These are phyloP conservation scores for Drosophila quinaria DNA, from an alignment of 2,888 invertebrate species.

Conservation along the genomic window DNA sequence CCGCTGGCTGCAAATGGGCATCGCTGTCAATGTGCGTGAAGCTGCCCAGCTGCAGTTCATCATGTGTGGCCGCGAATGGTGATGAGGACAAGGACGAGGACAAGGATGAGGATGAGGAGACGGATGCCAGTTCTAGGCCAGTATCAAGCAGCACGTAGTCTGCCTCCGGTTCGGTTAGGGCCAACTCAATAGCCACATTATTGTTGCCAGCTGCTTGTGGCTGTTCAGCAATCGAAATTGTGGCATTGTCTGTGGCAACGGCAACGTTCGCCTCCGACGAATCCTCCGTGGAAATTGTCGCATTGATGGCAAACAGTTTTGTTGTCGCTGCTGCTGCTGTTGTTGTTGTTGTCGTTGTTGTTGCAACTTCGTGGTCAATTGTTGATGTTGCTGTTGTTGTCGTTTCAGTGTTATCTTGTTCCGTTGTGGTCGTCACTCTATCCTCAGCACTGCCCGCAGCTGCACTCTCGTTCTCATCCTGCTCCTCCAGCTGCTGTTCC, in stretches of 20 bases:
- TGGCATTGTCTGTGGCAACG: conserved; percentile 57
- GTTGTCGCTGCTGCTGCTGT: conserved; percentile 42
- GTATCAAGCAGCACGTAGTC: conserved; percentile 77
- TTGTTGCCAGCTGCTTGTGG: conserved; percentile 58
- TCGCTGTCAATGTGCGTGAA: conserved; percentile 81
- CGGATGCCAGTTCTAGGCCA: conserved; percentile 26
- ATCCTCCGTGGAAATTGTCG: conserved; percentile 52
- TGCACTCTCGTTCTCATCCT: conserved; percentile 62
- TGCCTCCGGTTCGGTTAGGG: conserved; percentile 71
- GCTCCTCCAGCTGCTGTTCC: conserved; percentile 76
- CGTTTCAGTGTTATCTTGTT: conserved; percentile 31
- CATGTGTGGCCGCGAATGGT: conserved; percentile 40
- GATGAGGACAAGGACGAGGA: neutral
- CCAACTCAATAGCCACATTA: conserved; percentile 64
- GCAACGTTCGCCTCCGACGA: conserved; percentile 52
- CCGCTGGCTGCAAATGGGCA: conserved; percentile 80
- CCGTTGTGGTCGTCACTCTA: conserved; percentile 41
- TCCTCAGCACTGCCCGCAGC: conserved; percentile 44
- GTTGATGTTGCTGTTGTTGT: conserved; percentile 26
- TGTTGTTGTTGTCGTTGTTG: conserved; percentile 29
- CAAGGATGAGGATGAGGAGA: conserved; percentile 2
- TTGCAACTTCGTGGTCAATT: conserved; percentile 32
- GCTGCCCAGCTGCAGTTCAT: conserved; percentile 75
- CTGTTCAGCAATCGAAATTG: conserved; percentile 66
- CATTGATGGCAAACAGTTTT: conserved; percentile 70